phyloP scores from a whole-genome alignment of 2,113 vertebrate species.

The Alaudala cheleensis region DNA sequence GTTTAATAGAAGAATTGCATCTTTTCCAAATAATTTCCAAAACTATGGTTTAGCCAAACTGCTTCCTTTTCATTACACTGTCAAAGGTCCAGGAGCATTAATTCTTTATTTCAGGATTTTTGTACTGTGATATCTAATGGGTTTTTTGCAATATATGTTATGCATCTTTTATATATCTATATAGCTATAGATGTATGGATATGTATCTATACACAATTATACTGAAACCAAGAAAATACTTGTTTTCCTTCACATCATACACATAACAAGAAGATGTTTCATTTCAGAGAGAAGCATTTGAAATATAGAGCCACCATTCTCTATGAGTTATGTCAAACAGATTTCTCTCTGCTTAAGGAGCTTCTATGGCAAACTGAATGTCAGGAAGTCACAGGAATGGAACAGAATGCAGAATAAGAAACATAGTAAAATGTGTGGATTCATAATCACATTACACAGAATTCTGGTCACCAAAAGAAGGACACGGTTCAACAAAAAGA shows the following conservation, averaged over 20 bases:
- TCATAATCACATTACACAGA: not conserved
- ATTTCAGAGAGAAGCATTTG: not conserved
- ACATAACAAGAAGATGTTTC: not conserved
- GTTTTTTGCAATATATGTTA: not conserved
- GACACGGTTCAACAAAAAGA: not conserved
- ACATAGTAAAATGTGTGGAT: not conserved
- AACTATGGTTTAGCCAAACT: not conserved
- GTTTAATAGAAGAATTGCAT: not conserved
- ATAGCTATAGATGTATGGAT: no score
- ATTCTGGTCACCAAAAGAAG: not conserved
- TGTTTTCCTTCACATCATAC: not conserved
- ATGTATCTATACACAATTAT: no score
- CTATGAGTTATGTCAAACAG: not conserved
- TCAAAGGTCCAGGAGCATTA: not conserved
- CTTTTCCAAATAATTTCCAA: no score
- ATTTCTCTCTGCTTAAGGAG: not conserved
- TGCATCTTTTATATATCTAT: not conserved
- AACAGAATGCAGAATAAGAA: not conserved
- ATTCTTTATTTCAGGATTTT: not conserved
- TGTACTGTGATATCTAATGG: not conserved
- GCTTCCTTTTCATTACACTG: not conserved
- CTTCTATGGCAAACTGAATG: not conserved
- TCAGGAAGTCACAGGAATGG: not conserved
- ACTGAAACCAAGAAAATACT: not conserved
- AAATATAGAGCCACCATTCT: not conserved